Base-by-base conservation (phyloP, 2,113 vertebrate species). In the Seriola dumerili region DNA sequence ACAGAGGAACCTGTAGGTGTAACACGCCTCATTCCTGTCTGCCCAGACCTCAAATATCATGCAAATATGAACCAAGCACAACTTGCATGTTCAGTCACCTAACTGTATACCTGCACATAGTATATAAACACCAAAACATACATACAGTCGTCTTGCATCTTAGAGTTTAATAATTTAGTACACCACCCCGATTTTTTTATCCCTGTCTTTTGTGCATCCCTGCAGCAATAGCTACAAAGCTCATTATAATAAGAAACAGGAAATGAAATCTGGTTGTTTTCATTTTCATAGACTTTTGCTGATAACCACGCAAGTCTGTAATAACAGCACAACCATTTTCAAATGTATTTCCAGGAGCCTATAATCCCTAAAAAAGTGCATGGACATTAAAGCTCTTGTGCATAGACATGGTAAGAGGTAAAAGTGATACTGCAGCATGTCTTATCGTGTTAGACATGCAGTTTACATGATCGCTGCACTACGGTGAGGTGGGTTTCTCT, bases 181-280 rank as follows among this genome's bases (percentile, higher is more conserved):
- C 42, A 54, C 42, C 57, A 62, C 23, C 63, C 9, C 14, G 64
- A 25, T 64, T 50, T 70, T 29, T 48, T 48, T 69, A 74, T 72
- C 80, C 48, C 38, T 70, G 55, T 76, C 23, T 64, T 80, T 58
- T 59, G 38, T 78, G 21, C 64, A 4, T 80, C 68, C 66, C 65
- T 75, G 71, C 80, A 85, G 74, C 67, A 64, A 54, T 4, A 69
- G 58, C 80, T 59, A 40, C 44, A 78, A 76, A 88, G 54, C 61
- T 85, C 17, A 71, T 16, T 82, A 63, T 69, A 55, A 40, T 66
- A 4, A 55, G 44, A 80, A 87, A 86, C 83, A 87, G 86, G 89
- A 92, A 93, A 88, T 91, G 9, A 90, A 89, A 75, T 57, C n/a
- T 52, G 58, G 50, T 55, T 88, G 58, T 81, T 88, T 76, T 84